Evolutionary conservation across 2,888 invertebrate species (phyloP).

Genomic region (Ectobius pallidus): DNA sequence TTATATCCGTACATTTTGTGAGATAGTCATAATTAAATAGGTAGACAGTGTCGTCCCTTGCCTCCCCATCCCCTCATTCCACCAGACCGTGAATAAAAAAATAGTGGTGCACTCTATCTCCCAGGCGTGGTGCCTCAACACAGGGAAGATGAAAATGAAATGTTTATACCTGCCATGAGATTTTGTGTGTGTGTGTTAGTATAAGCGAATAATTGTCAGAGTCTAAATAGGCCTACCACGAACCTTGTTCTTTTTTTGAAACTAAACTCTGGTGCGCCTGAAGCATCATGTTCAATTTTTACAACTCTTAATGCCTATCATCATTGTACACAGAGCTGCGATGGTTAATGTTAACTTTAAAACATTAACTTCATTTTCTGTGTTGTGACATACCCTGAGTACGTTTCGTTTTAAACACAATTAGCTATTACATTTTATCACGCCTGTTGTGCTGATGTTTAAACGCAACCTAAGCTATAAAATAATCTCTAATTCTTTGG

Average conservation of each 20-base stretch:
- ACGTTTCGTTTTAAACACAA: too few relatives aligned
- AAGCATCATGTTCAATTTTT: not conserved
- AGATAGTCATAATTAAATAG: constrained; percentile 20
- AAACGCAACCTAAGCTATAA: too few relatives aligned
- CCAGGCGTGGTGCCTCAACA: not conserved
- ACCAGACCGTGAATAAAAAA: not conserved
- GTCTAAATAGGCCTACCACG: too few relatives aligned
- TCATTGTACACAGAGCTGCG: not conserved
- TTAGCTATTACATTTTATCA: too few relatives aligned
- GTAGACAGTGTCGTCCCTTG: constrained; percentile 9
- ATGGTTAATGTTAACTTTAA: too few relatives aligned
- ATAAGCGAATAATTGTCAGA: not conserved
- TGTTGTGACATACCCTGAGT: too few relatives aligned
- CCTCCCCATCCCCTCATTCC: not conserved
- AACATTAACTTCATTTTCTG: too few relatives aligned
- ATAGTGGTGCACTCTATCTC: not conserved
- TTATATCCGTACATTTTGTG: not conserved
- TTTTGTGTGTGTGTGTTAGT: not conserved
- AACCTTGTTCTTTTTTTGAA: too few relatives aligned
- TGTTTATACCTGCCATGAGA: not conserved
- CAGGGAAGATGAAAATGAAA: not conserved
- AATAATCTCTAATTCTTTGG: too few relatives aligned
- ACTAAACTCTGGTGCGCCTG: too few relatives aligned
- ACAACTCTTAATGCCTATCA: not conserved
- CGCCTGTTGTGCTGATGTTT: too few relatives aligned